Evolutionary conservation across 2,888 invertebrate species (phyloP).

Genomic region (Metalampra italica): DNA sequence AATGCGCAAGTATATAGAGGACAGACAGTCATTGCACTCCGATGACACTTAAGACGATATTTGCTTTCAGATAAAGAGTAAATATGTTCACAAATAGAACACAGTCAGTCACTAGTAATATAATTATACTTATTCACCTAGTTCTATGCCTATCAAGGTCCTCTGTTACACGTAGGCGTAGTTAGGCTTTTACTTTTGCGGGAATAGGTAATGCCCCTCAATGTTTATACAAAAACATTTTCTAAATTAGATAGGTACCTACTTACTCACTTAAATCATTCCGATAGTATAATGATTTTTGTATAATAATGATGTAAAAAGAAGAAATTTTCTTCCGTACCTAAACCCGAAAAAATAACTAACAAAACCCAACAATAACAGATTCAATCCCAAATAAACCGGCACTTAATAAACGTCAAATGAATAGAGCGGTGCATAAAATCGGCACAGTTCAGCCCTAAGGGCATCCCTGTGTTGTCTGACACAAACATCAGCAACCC

Average conservation of each 20-base stretch:
- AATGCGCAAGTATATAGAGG: background rate
- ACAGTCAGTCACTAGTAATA: background rate
- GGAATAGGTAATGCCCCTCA: too few relatives aligned
- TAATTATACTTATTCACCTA: too few relatives aligned
- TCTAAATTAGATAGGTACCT: too few relatives aligned
- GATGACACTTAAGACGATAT: background rate
- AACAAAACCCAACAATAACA: constrained; percentile 31
- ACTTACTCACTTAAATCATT: too few relatives aligned
- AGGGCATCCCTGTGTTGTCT: constrained; percentile 21
- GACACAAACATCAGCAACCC: too few relatives aligned
- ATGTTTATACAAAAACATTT: too few relatives aligned
- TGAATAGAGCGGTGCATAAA: constrained; percentile 53
- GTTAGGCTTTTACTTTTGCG: too few relatives aligned
- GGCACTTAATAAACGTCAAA: constrained; percentile 59
- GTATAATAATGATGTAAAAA: too few relatives aligned
- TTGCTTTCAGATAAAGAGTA: constrained; percentile 9
- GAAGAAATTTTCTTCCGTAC: background rate
- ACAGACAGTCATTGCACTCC: constrained; percentile 11
- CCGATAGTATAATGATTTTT: too few relatives aligned
- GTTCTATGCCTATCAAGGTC: too few relatives aligned
- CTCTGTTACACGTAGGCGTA: too few relatives aligned
- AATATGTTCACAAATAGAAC: background rate
- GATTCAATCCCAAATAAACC: constrained; percentile 39
- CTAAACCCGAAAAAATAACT: constrained; percentile 7
- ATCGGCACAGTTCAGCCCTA: constrained; percentile 40